Evolutionary conservation across 2,113 vertebrate genomes (phyloP).

Genomic region (Tachuris rubrigastra): DNA sequence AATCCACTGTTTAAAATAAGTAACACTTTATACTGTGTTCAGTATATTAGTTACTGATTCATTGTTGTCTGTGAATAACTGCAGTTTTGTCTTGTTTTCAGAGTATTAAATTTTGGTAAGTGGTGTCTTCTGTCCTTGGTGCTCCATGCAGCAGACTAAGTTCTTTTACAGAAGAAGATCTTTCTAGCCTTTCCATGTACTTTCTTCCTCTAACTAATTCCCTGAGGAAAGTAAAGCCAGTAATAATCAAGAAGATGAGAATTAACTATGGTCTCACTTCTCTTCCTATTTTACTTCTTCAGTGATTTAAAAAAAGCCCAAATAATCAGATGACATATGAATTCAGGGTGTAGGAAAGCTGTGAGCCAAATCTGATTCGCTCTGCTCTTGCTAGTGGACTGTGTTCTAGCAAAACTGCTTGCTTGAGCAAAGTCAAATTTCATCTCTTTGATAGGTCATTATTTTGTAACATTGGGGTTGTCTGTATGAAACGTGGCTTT

Average conservation of each 20-base stretch:
- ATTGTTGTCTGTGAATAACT: neutral
- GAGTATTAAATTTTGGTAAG: neutral
- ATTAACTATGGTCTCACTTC: neutral
- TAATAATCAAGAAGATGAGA: neutral
- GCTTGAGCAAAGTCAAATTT: neutral
- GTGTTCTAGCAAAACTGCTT: neutral
- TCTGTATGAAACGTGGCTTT: neutral
- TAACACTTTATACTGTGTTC: neutral
- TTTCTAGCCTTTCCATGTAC: neutral
- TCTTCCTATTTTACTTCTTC: neutral
- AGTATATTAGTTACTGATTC: neutral
- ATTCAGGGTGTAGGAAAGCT: neutral
- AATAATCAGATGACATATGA: neutral
- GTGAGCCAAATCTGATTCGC: neutral
- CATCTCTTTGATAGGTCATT: neutral
- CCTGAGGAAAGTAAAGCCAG: neutral
- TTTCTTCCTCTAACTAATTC: neutral
- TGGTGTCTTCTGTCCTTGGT: neutral
- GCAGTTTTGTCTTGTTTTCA: neutral
- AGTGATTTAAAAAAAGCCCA: neutral
- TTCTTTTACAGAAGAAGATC: neutral
- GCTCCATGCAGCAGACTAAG: neutral
- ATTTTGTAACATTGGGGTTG: neutral
- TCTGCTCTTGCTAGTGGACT: fast-evolving
- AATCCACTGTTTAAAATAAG: neutral